Base-by-base conservation (phyloP, 2,113 vertebrate species). In the Oxyura jamaicensis region DNA sequence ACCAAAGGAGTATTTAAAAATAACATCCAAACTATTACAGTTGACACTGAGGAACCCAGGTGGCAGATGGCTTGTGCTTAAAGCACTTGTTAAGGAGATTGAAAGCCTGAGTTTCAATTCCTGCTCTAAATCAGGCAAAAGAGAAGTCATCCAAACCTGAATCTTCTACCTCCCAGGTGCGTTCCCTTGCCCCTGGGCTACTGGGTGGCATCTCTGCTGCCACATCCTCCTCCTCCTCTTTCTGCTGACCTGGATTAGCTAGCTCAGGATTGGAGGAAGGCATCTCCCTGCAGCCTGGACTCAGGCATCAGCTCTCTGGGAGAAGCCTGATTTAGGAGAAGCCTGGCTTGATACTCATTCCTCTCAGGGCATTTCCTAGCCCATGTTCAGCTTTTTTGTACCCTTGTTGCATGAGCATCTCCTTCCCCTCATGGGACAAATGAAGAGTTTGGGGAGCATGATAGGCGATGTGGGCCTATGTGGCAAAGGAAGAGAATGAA, bases 141-240 rank as follows among this genome's bases (percentile, higher is more conserved):
- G 21, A 77, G 31, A 83, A 71, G 48, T 29, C 59, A 69, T 85
- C 36, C 79, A 90, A 83, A 95, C 36, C 42, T 72, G 69, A 86
- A 75, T 62, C 20, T 92, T 91, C 69, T 41, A 82, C 23, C 71
- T 89, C 42, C 26, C 1, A 14, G 13, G 29, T 75, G 60, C 93
- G 25, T 72, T 95, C 88, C 60, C 29, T 91, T 92, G 35, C 66
- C 33, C 17, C 23, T 74, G 36, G 67, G 72, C 82, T 90, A 73
- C 79, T 66, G 76, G 62, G 74, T 50, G 68, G 86, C 44, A 18
- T 28, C 58, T 76, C 62, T 89, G 48, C 53, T 58, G 72, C 69
- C 77, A 60, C 44, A 68, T 83, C 69, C 41, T 95, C 74, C 56
- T 95, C 75, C 82, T 97, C 46, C 73, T 93, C 77, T 39, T 92